phyloP scores from a whole-genome alignment of 2,797 vertebrate genomes.

The Danio jaintianensis region DNA sequence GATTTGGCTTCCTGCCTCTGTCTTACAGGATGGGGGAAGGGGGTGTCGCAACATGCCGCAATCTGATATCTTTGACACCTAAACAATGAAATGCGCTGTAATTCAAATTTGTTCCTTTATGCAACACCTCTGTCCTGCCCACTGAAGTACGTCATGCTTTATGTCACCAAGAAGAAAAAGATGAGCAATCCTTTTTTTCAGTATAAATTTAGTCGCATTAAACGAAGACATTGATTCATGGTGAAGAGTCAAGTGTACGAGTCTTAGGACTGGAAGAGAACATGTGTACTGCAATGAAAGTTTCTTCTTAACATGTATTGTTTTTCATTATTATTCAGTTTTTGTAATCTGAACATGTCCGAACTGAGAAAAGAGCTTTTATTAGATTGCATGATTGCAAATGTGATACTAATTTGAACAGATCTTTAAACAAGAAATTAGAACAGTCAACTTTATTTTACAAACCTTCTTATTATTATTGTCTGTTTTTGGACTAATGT shows the following conservation, averaged over 20 bases:
- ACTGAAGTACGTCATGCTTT: conserved; percentile 15
- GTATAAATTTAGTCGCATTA: conserved; percentile 12
- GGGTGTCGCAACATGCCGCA: conserved; percentile 46
- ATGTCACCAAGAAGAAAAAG: conserved; percentile 27
- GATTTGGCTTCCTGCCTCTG: conserved; percentile 67
- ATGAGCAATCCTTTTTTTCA: conserved; percentile 7
- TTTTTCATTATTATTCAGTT: too few species aligned
- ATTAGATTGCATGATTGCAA: too few species aligned
- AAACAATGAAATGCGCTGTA: conserved; percentile 38
- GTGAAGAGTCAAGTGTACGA: neutral
- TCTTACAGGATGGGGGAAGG: conserved; percentile 40
- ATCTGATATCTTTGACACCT: conserved; percentile 46
- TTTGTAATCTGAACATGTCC: too few species aligned
- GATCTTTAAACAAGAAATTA: too few species aligned
- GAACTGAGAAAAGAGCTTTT: too few species aligned
- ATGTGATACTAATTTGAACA: too few species aligned
- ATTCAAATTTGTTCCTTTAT: conserved; percentile 40
- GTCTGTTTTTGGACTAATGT: too few species aligned
- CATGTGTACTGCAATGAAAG: neutral
- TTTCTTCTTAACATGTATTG: too few species aligned
- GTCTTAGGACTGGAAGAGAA: neutral
- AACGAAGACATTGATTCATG: conserved; percentile 29
- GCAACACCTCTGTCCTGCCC: conserved; percentile 22
- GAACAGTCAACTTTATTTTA: too few species aligned
- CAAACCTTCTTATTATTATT: too few species aligned